Evolutionary conservation across 1,140 invertebrate species (phyloP).

Genomic region (Choristoneura fumiferana): DNA sequence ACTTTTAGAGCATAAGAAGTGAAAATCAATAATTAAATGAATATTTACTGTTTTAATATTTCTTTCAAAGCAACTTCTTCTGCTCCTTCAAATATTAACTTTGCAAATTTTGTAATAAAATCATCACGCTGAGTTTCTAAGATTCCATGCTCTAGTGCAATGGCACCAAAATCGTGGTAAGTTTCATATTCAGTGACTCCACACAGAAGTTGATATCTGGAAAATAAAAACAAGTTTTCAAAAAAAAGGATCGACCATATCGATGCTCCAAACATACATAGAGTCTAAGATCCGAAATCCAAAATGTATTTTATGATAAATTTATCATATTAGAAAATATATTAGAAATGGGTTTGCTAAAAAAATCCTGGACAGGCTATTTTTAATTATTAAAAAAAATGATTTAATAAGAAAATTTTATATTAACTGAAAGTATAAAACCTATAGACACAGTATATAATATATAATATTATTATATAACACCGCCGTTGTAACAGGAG

Average conservation of each 20-base stretch:
- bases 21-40: not conserved
- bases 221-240: conserved; percentile 16
- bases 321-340: no score
- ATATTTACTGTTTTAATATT: conserved; percentile 83
- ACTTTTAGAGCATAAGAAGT: no score
- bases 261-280: not conserved
- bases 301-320: no score
- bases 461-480: no score
- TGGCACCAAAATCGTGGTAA: conserved; percentile 88
- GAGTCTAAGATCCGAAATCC: no score
- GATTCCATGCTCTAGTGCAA: conserved; percentile 89
- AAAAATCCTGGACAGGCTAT: no score
- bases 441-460: no score
- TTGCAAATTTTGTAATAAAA: conserved; percentile 87
- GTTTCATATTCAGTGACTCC: conserved; percentile 94
- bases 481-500: no score
- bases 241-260: not conserved
- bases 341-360: no score
- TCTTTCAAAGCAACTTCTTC: conserved; percentile 81
- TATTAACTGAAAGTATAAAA: no score
- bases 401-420: no score
- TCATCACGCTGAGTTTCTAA: conserved; percentile 87
- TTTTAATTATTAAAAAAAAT: no score
- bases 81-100: conserved; percentile 81
- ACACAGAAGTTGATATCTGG: conserved; percentile 91